These are phyloP conservation scores for Tachysurus fulvidraco DNA, from an alignment of 2,113 vertebrate species.

Conservation along the genomic window DNA sequence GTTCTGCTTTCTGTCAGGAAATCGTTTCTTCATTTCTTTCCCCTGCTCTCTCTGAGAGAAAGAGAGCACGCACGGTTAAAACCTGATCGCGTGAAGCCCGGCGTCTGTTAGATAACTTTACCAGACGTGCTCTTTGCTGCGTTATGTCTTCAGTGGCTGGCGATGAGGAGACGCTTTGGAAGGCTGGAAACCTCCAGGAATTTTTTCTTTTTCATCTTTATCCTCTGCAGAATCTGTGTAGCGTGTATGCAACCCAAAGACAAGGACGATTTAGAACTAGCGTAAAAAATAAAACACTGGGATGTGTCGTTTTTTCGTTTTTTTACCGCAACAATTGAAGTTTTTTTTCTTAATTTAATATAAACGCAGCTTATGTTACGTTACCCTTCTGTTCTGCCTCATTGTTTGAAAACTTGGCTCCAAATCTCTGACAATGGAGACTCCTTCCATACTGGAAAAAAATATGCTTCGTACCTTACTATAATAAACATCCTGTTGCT, in stretches of 20 bases:
- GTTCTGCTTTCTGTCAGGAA: slow-evolving; percentile 16
- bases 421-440: not conserved
- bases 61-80: slow-evolving; percentile 2
- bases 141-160: not conserved
- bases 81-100: not conserved
- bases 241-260: not conserved
- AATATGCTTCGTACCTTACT: not conserved
- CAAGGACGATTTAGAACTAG: not conserved
- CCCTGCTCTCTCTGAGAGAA: not conserved
- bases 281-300: not conserved
- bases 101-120: slow-evolving; percentile 12
- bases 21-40: not conserved
- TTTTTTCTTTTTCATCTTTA: not conserved
- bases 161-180: not conserved
- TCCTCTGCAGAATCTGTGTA: not conserved
- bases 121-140: not conserved
- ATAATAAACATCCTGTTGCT: not conserved
- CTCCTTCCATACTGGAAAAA: not conserved
- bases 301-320: not conserved
- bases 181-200: not conserved
- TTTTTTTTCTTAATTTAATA: not conserved
- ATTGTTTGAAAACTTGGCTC: not conserved
- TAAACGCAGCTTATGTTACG: not conserved
- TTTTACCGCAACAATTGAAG: not conserved
- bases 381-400: not conserved